These are phyloP conservation scores for Onthophagus sagittarius DNA, from an alignment of 2,888 invertebrate species.

Conservation along the genomic window DNA sequence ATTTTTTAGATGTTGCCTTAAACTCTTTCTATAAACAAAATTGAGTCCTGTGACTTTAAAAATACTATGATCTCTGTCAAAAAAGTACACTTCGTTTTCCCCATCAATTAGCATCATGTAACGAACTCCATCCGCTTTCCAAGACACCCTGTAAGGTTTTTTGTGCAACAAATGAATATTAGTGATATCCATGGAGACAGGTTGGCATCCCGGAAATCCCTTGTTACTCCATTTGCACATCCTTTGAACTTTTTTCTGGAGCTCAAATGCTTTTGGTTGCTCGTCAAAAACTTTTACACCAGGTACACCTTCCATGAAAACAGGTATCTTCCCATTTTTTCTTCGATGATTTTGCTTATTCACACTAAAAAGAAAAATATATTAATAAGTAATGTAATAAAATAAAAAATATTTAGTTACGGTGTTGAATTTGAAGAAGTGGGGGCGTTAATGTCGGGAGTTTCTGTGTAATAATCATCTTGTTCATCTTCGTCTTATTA, in stretches of 20 bases:
- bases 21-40: slow-evolving; percentile 75
- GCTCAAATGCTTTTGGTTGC: slow-evolving; percentile 51
- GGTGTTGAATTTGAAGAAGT: neutral
- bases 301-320: slow-evolving; percentile 83
- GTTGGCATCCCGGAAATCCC: slow-evolving; percentile 96
- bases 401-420: neutral
- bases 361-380: neutral
- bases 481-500: slow-evolving; percentile 44
- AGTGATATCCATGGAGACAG: slow-evolving; percentile 87
- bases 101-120: slow-evolving; percentile 96
- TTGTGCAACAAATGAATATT: slow-evolving; percentile 74
- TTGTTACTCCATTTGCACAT: slow-evolving; percentile 76
- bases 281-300: slow-evolving; percentile 72
- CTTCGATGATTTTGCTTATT: slow-evolving; percentile 18
- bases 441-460: neutral
- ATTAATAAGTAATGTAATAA: neutral
- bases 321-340: slow-evolving; percentile 37
- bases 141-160: slow-evolving; percentile 92
- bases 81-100: slow-evolving; percentile 80
- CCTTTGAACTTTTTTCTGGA: slow-evolving; percentile 72
- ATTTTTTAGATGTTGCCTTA: slow-evolving; percentile 65
- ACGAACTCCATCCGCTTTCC: slow-evolving; percentile 98
- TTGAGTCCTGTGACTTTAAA: slow-evolving; percentile 78
- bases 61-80: slow-evolving; percentile 92
- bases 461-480: slow-evolving; percentile 27